Evolutionary conservation across 2,888 invertebrate genomes (phyloP).

Genomic region (Priapulus caudatus): DNA sequence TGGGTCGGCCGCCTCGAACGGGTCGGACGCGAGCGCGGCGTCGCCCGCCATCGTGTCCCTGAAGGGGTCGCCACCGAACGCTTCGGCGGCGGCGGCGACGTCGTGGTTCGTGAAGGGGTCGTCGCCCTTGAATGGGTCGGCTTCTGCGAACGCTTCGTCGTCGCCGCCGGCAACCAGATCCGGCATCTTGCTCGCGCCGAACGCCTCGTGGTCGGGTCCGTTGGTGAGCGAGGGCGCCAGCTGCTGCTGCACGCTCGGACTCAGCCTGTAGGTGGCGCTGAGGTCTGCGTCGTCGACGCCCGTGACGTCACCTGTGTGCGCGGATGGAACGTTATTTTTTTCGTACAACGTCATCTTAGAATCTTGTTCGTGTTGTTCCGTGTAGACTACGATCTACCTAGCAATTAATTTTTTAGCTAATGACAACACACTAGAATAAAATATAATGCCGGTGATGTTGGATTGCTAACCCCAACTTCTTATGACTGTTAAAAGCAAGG

Average conservation of each 20-base stretch:
- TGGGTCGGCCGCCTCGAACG: constrained; percentile 28
- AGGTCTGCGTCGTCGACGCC: not conserved
- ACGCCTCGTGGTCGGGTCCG: no score
- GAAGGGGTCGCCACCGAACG: not conserved
- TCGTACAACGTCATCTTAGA: no score
- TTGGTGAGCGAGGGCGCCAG: not conserved
- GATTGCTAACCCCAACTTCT: no score
- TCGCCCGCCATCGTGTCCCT: constrained; percentile 44
- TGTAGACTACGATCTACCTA: no score
- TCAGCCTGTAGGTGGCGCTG: not conserved
- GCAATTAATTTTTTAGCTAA: no score
- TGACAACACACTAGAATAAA: no score
- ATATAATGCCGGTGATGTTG: no score
- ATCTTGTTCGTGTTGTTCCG: no score
- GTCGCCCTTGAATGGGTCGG: constrained; percentile 41
- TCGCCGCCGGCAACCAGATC: not conserved
- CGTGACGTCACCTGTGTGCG: not conserved
- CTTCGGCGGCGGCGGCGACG: constrained; percentile 29
- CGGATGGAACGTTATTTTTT: not conserved
- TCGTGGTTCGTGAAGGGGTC: constrained; percentile 39
- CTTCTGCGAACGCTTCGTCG: constrained; percentile 11
- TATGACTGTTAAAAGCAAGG: no score
- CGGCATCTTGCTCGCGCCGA: no score
- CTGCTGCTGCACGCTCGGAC: not conserved
- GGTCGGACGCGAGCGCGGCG: not conserved